Evolutionary conservation across 23 tunicate species (phyloP).

Genomic region (Halocynthia aurantium): DNA sequence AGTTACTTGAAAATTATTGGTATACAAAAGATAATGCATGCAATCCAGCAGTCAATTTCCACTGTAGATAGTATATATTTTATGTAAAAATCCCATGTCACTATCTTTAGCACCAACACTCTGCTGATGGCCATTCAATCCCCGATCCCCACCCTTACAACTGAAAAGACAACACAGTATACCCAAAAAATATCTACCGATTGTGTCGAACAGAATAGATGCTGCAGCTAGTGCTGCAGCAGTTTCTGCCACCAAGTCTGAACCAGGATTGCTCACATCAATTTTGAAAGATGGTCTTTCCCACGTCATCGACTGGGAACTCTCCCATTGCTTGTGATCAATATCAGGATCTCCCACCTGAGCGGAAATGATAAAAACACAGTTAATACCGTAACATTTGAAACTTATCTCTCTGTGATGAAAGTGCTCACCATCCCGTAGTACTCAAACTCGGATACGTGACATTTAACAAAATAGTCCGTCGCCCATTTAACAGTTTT

Average conservation of each 20-base stretch:
- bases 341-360: constrained; percentile 75
- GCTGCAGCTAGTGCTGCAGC: constrained; percentile 60
- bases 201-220: constrained; percentile 32
- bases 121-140: too few species aligned
- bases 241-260: constrained; percentile 52
- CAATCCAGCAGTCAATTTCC: too few species aligned
- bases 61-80: too few species aligned
- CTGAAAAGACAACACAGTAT: neutral
- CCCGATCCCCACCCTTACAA: too few species aligned
- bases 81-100: too few species aligned
- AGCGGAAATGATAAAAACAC: neutral
- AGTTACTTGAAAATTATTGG: neutral
- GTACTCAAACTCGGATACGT: constrained; percentile 38
- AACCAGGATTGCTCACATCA: constrained; percentile 42
- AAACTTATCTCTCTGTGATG: neutral
- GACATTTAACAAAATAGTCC: constrained; percentile 72
- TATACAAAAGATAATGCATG: neutral
- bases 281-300: constrained; percentile 63
- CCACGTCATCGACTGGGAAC: constrained; percentile 36
- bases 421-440: constrained; percentile 51
- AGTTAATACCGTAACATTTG: neutral
- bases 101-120: too few species aligned
- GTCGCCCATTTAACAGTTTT: constrained; percentile 83
- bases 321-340: constrained; percentile 55
- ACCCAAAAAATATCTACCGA: constrained; percentile 19